Evolutionary conservation across 1,140 invertebrate genomes (phyloP), one percentile per base, ranked within the genome.

Genomic region (Macrobrachium nipponense): DNA sequence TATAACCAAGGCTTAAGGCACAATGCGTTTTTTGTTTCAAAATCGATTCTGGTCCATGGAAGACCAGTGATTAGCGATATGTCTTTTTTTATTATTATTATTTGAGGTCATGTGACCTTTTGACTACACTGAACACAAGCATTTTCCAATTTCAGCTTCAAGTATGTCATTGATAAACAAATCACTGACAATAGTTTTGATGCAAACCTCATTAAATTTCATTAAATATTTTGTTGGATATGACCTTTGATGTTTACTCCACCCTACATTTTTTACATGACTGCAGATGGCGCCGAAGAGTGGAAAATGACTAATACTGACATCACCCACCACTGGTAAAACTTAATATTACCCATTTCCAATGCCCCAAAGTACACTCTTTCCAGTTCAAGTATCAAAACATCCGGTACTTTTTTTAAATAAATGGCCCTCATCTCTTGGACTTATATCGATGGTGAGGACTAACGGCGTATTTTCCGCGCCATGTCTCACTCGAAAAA

Each of bases 61-160:
- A 62, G 61, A 62, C 12, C 61, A 14, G 12, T 62, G n/a, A 62
- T 62, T 62, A n/a, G 12, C 12, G 61, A 62, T 12, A 62, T 62
- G n/a, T 62, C 61, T 62, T 12, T 14, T 62, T 14, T 62, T 62
- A 12, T 62, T n/a, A n/a, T 12, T 62, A n/a, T 12, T 14, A 62
- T 62, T 62, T 62, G 61, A 62, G 61, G 61, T 62, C 61, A 62
- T 62, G 61, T 62, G 61, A 62, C 61, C 61, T 62, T 62, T 62
- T 62, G 61, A 62, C 61, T n/a, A 14, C 61, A 62, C 61, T 62
- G 61, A 62, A 12, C 61, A 14, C 61, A 62, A n/a, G 12, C 12
- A 62, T 62, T n/a, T 12, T n/a, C 61, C 61, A n/a, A n/a, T n/a
- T n/a, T n/a, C n/a, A n/a, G n/a, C n/a, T n/a, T n/a, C n/a, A n/a